A percentile compares a stretch with the other conserved stretches of the same genome.
These are phyloP conservation scores for Lasiurus cinereus DNA, from an alignment of 2,113 vertebrate genomes.

Conservation along the genomic window DNA sequence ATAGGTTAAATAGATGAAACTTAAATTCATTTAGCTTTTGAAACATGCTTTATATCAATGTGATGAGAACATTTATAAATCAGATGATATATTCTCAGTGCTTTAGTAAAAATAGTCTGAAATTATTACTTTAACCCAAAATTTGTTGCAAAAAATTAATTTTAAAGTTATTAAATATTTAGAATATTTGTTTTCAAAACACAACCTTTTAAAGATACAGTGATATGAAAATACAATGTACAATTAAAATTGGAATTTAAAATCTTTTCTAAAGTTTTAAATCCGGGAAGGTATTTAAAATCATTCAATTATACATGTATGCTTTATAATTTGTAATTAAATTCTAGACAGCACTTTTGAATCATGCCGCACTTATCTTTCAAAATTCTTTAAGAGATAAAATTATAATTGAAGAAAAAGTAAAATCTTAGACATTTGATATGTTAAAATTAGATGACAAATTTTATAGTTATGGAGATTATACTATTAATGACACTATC, in stretches of 20 bases:
- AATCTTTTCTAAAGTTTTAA: not conserved
- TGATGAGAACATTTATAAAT: not conserved
- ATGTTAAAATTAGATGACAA: slow-evolving; percentile 12
- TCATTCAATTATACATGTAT: not conserved
- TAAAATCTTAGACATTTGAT: not conserved
- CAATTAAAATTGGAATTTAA: not conserved
- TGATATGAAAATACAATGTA: not conserved
- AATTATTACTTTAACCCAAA: not conserved
- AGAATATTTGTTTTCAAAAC: slow-evolving; percentile 44
- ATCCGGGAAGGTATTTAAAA: slow-evolving; percentile 19
- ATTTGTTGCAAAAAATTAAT: not conserved
- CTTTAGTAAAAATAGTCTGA: not conserved
- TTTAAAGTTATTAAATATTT: not conserved
- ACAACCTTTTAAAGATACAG: not conserved
- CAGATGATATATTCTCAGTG: not conserved
- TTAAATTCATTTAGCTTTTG: slow-evolving; percentile 25
- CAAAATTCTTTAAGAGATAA: slow-evolving; percentile 13
- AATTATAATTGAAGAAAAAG: slow-evolving; percentile 26
- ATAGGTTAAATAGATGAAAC: not conserved
- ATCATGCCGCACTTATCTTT: not conserved
- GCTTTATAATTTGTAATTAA: slow-evolving; percentile 11
- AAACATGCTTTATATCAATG: not conserved
- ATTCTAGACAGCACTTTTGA: not conserved
- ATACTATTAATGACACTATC: not conserved
- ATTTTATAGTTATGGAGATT: not conserved